These are phyloP conservation scores for Vanessa cardui DNA, from an alignment of 2,888 invertebrate genomes.

Conservation along the genomic window DNA sequence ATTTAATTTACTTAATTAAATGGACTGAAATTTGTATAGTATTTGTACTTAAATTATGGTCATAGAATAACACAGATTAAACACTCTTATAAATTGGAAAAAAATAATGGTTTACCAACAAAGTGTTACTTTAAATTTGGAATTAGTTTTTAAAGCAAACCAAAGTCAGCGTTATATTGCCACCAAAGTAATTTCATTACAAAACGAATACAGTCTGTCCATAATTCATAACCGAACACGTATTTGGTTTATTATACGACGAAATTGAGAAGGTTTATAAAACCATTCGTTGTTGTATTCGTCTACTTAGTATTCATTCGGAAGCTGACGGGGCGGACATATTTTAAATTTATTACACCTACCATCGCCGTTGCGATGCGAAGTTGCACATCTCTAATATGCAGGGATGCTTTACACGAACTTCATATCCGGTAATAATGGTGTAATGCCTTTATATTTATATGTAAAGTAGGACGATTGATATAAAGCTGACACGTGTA, in stretches of 20 bases:
- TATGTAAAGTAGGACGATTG: neutral
- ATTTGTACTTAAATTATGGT: too few species aligned
- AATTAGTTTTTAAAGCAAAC: too few species aligned
- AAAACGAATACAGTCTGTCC: neutral
- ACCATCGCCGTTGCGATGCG: conserved; percentile 58
- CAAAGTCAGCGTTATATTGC: too few species aligned
- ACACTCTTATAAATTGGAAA: too few species aligned
- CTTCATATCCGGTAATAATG: conserved; percentile 16
- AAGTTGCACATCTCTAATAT: conserved; percentile 66
- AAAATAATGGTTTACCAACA: too few species aligned
- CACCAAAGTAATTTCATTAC: neutral
- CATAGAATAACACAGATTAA: too few species aligned
- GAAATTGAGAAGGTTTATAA: conserved; percentile 25
- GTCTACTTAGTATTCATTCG: conserved; percentile 67
- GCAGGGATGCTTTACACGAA: conserved; percentile 51
- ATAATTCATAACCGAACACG: neutral
- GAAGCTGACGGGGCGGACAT: conserved; percentile 59
- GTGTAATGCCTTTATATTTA: conserved; percentile 15
- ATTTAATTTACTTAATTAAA: too few species aligned
- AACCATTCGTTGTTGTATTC: conserved; percentile 38
- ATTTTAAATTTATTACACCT: conserved; percentile 76
- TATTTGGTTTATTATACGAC: conserved; percentile 17
- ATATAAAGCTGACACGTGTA: neutral
- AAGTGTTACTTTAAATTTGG: too few species aligned
- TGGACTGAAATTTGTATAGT: too few species aligned